Base-by-base conservation (phyloP, 2,888 invertebrate genomes). In the Cinara cedri region DNA sequence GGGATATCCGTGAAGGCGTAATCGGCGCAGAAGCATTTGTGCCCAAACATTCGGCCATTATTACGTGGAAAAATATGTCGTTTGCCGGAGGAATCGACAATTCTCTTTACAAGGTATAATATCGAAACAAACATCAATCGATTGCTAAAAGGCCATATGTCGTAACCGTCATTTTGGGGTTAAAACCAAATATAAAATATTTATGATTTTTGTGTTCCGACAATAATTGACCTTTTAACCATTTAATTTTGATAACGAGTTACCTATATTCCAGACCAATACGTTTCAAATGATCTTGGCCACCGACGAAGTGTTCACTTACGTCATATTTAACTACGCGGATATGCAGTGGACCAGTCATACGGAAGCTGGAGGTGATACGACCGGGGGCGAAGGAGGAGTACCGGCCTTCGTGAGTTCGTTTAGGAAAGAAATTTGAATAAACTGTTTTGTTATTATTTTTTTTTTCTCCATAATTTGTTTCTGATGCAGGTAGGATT, bases 41-140 rank as follows among this genome's bases (percentile, higher is more conserved):
- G 83, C 96, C 98, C 0, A 95, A 96, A 85, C 96, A 96, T 85
- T 94, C 92, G 3, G 88, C 95, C 81, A 93, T 96, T 81, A 90
- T 94, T 78, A 98, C 98, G 0, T 98, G 98, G 98, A 95, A 95
- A 86, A 97, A 98, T 86, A 92, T 97, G 87, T 94, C 96, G 0
- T 96, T 96, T 85, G 90, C 93, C 84, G 96, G 96, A 72, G 96
- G 96, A 83, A 93, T 93, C 83, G 91, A 91, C 82, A 91, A 92
- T 85, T 90, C 93, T 0, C 86, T 93, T n/a, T 91, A 87, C 84
- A 89, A 87, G 87, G 92, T 92, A 88, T 51, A 21, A 8, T 1
- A 51, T 49, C 3, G 16, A 4, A 16, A 16, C 46, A 2, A 70
- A 62, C 16, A 3, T 19, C 13, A 24, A 10, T 11, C 6, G n/a